phyloP scores from a whole-genome alignment of 2,113 vertebrate genomes.

The Grus americana region DNA sequence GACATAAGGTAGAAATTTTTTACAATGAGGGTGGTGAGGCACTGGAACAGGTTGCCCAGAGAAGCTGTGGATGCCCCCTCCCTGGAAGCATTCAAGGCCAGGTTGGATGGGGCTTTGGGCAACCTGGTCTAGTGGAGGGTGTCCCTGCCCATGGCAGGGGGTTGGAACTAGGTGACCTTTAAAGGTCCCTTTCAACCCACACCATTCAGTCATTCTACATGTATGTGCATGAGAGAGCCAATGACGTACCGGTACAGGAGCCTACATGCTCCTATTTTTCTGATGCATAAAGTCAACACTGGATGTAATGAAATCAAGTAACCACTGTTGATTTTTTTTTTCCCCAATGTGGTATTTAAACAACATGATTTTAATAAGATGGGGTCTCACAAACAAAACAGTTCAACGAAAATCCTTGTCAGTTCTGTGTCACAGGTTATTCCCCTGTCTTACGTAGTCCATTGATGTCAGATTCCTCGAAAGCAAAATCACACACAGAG shows the following conservation, averaged over 20 bases:
- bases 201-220: neutral
- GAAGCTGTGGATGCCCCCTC: neutral
- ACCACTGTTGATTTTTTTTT: neutral
- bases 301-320: neutral
- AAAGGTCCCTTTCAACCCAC: neutral
- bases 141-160: neutral
- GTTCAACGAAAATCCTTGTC: neutral
- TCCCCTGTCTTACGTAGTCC: neutral
- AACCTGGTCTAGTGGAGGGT: neutral
- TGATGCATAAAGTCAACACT: neutral
- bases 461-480: neutral
- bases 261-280: neutral
- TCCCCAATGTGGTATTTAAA: neutral
- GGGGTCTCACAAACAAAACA: neutral
- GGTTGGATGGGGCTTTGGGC: neutral
- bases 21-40: fast-evolving
- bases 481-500: neutral
- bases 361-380: neutral
- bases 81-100: neutral
- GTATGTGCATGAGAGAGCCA: neutral
- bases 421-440: neutral
- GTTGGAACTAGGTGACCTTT: neutral
- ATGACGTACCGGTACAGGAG: fast-evolving
- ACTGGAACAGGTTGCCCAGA: neutral
- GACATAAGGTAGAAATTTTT: neutral